phyloP scores from a whole-genome alignment of 35 echinoderm and acorn worm species.

The Ophiothrix spiculata region DNA sequence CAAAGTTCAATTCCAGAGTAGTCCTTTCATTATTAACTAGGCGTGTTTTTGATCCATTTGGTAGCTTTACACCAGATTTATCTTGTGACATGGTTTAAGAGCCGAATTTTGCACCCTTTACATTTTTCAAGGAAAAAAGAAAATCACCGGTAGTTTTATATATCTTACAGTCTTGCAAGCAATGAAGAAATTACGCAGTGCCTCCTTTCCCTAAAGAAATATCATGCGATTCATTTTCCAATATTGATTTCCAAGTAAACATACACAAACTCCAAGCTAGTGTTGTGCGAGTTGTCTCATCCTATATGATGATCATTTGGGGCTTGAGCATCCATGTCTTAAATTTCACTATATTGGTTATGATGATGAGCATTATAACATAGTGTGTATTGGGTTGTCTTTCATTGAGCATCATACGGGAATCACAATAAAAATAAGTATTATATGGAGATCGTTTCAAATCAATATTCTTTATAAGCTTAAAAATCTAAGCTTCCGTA shows the following conservation, averaged over 20 bases:
- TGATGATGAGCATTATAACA: slow-evolving; percentile 8
- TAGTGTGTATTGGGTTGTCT: background rate
- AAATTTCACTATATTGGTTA: slow-evolving; percentile 4
- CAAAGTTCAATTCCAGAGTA: slow-evolving; percentile 8
- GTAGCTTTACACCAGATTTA: too few relatives aligned
- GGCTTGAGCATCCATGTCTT: background rate
- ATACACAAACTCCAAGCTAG: background rate
- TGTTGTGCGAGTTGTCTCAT: background rate
- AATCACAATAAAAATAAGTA: too few relatives aligned
- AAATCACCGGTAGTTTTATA: too few relatives aligned
- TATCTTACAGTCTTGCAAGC: too few relatives aligned
- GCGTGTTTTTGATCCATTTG: too few relatives aligned
- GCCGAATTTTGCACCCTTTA: too few relatives aligned
- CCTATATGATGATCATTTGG: background rate
- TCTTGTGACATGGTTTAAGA: too few relatives aligned
- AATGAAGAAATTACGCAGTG: background rate
- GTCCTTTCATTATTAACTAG: background rate
- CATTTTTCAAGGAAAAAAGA: too few relatives aligned
- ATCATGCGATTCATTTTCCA: slow-evolving; percentile 3
- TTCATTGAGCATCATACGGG: too few relatives aligned
- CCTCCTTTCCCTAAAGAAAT: slow-evolving; percentile 7
- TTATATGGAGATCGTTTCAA: too few relatives aligned
- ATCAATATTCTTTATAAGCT: too few relatives aligned
- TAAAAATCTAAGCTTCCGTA: too few relatives aligned
- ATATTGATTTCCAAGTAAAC: slow-evolving; percentile 16